Evolutionary conservation across 2,888 invertebrate genomes (phyloP).

Genomic region (Serrognathus titanus): DNA sequence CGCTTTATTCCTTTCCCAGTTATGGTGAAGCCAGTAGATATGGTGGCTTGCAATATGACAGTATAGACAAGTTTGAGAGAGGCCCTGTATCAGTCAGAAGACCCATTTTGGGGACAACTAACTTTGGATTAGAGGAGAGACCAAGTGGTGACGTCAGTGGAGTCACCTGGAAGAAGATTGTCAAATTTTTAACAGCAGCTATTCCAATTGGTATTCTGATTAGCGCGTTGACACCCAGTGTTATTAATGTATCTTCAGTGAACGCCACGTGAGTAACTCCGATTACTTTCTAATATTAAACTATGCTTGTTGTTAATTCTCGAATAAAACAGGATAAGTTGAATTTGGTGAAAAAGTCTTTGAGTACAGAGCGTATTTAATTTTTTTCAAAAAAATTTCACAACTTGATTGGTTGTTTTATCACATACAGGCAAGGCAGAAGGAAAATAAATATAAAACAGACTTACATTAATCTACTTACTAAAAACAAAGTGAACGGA

Average conservation of each 20-base stretch:
- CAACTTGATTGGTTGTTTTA: too few relatives aligned
- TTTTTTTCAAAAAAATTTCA: too few relatives aligned
- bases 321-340: too few relatives aligned
- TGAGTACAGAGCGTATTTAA: too few relatives aligned
- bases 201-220: conserved; percentile 69
- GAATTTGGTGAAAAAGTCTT: too few relatives aligned
- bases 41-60: neutral
- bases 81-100: neutral
- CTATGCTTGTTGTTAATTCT: neutral
- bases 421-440: too few relatives aligned
- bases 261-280: conserved; percentile 40
- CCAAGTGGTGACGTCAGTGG: conserved; percentile 1
- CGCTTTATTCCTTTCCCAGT: neutral
- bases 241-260: conserved; percentile 56
- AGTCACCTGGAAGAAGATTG: conserved; percentile 61
- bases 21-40: too few relatives aligned
- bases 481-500: too few relatives aligned
- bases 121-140: conserved; percentile 3
- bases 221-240: conserved; percentile 66
- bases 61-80: neutral
- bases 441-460: too few relatives aligned
- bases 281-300: neutral
- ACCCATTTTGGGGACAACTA: neutral
- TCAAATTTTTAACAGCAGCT: conserved; percentile 64
- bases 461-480: too few relatives aligned